phyloP scores from a whole-genome alignment of 1,140 invertebrate genomes.

The Ostrea edulis region DNA sequence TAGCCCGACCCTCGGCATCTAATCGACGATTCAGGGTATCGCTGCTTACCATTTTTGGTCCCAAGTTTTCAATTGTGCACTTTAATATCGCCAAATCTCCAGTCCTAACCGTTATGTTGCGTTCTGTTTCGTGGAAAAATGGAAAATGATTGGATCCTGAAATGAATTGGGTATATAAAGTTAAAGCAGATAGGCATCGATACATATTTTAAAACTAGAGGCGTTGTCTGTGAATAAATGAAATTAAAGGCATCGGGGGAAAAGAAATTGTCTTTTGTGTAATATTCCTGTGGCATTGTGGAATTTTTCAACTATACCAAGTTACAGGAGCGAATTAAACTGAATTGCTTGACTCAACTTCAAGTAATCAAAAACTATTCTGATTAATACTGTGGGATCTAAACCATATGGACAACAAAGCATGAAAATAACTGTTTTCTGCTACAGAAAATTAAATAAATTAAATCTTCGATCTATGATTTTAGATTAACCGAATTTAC shows the following conservation, averaged over 20 bases:
- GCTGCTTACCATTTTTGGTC: slow-evolving; percentile 60
- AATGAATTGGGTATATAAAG: background rate
- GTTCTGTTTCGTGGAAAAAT: slow-evolving; percentile 49
- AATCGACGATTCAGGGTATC: background rate
- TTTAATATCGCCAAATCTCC: slow-evolving; percentile 58
- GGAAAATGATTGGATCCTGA: background rate
- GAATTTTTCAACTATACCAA: too few relatives aligned
- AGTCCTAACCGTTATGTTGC: slow-evolving; percentile 52
- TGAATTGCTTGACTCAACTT: too few relatives aligned
- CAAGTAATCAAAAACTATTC: too few relatives aligned
- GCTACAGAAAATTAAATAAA: background rate
- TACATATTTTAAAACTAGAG: too few relatives aligned
- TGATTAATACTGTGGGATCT: background rate
- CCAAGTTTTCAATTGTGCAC: slow-evolving; percentile 59
- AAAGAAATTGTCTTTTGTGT: too few relatives aligned
- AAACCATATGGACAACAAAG: background rate
- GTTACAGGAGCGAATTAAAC: too few relatives aligned
- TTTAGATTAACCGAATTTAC: background rate
- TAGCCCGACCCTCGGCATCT: background rate
- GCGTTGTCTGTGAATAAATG: too few relatives aligned
- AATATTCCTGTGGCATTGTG: too few relatives aligned
- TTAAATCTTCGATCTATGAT: background rate
- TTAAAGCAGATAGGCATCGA: too few relatives aligned
- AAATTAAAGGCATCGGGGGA: too few relatives aligned
- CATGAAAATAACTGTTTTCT: background rate